Percentiles rank a stretch among this genome's conserved stretches.
Conservation (phyloP, 2,797 vertebrate genomes). For the Pristis pectinata region DNA sequence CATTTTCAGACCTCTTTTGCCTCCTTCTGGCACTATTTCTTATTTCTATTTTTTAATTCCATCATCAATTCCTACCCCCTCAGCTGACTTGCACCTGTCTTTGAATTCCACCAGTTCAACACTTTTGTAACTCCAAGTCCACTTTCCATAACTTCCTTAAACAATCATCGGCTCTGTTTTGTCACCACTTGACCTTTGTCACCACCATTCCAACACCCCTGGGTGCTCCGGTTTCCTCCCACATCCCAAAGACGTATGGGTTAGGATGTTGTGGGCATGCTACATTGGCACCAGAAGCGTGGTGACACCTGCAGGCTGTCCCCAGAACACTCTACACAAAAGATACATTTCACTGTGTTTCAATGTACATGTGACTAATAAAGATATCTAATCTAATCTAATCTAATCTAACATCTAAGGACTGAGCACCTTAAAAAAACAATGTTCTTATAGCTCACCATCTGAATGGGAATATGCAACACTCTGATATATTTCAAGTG, state of each 20-base stretch:
- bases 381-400: too few relatives aligned
- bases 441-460: neutral
- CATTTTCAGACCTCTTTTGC: neutral
- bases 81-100: neutral
- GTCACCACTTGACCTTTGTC: neutral
- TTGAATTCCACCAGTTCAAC: neutral
- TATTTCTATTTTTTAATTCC: neutral
- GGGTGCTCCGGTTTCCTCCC: too few relatives aligned
- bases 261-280: too few relatives aligned
- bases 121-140: neutral
- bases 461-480: slow-evolving; percentile 9
- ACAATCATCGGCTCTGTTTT: neutral
- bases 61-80: neutral
- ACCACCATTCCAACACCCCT: too few relatives aligned
- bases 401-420: too few relatives aligned
- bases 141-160: neutral
- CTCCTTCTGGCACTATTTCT: neutral
- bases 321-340: too few relatives aligned
- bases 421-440: neutral
- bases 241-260: too few relatives aligned
- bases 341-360: too few relatives aligned
- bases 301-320: too few relatives aligned
- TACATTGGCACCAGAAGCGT: too few relatives aligned
- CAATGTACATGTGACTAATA: too few relatives aligned
- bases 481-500: neutral